phyloP scores from a whole-genome alignment of 2,113 vertebrate genomes.

The Malurus elegans region DNA sequence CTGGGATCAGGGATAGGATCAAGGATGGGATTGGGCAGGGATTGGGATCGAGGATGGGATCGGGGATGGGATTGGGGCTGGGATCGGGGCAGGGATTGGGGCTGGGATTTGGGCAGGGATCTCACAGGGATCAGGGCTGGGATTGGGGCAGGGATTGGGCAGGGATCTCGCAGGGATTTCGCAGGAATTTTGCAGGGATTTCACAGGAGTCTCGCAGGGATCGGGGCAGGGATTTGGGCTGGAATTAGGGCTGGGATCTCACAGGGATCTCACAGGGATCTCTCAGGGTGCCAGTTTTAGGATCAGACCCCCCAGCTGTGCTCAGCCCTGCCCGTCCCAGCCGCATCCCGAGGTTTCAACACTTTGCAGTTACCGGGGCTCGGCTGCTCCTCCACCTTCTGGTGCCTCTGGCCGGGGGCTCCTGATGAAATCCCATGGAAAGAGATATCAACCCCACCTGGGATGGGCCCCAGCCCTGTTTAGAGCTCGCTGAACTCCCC shows the following conservation, averaged over 20 bases:
- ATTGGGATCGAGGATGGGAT: no score
- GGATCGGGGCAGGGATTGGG: no score
- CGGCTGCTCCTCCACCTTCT: not conserved
- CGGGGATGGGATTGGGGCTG: no score
- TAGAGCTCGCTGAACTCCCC: not conserved
- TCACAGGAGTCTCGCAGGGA: no score
- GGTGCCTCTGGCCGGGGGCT: not conserved
- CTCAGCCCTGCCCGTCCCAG: not conserved
- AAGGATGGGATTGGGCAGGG: no score
- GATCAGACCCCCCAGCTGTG: not conserved
- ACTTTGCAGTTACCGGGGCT: not conserved
- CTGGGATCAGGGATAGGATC: no score
- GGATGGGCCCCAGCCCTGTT: not conserved
- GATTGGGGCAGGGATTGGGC: no score
- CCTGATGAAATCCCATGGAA: not conserved
- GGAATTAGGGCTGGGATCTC: accelerated
- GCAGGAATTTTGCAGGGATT: no score
- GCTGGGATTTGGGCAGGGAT: no score
- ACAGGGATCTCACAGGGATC: not conserved
- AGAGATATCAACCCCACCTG: not conserved
- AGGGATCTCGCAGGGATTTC: no score
- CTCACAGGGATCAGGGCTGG: no score
- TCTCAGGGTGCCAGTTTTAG: not conserved
- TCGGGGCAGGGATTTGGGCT: no score
- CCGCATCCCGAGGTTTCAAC: not conserved